Evolutionary conservation across 2,888 invertebrate genomes (phyloP), one percentile per base, ranked within the genome.

Genomic region (Galerucella calmariensis): DNA sequence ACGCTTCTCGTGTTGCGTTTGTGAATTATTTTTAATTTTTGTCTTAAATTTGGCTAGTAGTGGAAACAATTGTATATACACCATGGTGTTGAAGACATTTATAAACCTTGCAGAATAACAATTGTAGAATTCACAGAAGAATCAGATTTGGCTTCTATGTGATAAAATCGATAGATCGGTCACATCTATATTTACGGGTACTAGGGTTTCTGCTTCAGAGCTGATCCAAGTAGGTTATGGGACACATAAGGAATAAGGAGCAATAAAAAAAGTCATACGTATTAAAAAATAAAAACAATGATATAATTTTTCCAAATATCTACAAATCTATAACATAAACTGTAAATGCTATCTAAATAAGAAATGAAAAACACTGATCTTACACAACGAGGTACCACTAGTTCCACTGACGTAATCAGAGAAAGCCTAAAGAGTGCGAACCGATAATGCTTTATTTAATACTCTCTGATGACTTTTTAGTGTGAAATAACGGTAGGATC

Each of bases 251-350:
- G 53, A 53, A 16, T n/a, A 67, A 59, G 48, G 48, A 12, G 48
- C 12, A 67, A 65, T 20, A 71, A 72, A 56, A 67, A 75, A 75
- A 67, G 48, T 46, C 44, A 67, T 68, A 79, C 79, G 81, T 82
- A 84, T 82, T 82, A 72, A 83, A 83, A 81, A 83, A 84, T 83
- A 81, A 83, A 85, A 85, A 85, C 84, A 84, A 85, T 82, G 80
- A 83, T 83, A 85, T 84, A 85, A 83, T 82, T 82, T 83, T 84
- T 84, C 80, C 81, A 80, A 82, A 82, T 84, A 84, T 85, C 84
- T 86, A 85, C 85, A 85, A 84, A 83, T 83, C 81, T 85, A 83
- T 85, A 85, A 85, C 85, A 83, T 84, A 85, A 85, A 83, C 81
- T 74, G 67, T 84, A 82, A 82, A 83, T 79, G 81, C 82, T 82